These are phyloP conservation scores for Pteropus rufus DNA, from an alignment of 2,797 vertebrate genomes.

Conservation along the genomic window DNA sequence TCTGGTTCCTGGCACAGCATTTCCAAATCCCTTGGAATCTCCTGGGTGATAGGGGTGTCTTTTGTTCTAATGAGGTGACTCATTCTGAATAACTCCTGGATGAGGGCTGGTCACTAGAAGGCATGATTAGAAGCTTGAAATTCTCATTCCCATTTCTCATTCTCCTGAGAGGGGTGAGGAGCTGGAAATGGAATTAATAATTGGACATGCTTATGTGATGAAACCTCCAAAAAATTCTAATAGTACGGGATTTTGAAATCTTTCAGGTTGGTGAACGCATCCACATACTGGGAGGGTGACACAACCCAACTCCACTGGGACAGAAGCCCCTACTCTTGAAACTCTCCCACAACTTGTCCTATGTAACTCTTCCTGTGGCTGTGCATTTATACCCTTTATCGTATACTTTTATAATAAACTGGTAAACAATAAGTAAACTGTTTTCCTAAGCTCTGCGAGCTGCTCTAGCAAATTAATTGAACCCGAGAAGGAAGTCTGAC, in stretches of 20 bases:
- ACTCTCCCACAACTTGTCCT: background rate
- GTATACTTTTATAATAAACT: background rate
- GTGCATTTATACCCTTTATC: background rate
- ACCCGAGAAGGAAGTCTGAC: background rate
- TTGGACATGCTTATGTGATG: background rate
- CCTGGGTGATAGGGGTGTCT: background rate
- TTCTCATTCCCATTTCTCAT: background rate
- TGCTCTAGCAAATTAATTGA: background rate
- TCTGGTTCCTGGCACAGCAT: too few relatives aligned
- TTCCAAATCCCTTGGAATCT: background rate
- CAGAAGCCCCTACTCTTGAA: background rate
- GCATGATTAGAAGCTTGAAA: background rate
- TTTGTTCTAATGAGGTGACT: background rate
- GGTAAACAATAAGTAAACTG: background rate
- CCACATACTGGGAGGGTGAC: background rate
- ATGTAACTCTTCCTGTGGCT: background rate
- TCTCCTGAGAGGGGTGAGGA: background rate
- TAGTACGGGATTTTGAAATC: background rate
- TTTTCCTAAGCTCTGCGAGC: background rate
- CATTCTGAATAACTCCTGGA: background rate
- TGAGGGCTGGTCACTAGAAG: background rate
- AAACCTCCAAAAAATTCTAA: background rate
- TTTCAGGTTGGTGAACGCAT: background rate
- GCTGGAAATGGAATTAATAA: background rate
- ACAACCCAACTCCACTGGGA: too few relatives aligned